phyloP scores from a whole-genome alignment of 2,113 vertebrate genomes.

The Cyrtonyx montezumae region DNA sequence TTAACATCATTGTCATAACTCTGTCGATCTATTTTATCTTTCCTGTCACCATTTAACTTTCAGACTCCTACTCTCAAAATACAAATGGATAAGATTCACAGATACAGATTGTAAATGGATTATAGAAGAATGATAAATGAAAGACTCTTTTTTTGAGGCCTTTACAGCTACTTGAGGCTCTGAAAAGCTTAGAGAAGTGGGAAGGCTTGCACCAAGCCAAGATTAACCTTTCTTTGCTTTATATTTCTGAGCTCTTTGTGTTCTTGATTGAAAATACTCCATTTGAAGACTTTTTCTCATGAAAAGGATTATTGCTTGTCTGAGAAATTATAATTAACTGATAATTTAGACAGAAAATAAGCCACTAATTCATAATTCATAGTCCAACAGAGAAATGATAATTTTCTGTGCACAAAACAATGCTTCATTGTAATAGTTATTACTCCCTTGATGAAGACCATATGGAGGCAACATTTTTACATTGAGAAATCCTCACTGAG shows the following conservation, averaged over 20 bases:
- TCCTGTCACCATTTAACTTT: neutral
- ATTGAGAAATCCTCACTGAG: neutral
- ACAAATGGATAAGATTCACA: neutral
- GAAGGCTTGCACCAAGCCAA: neutral
- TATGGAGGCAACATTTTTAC: neutral
- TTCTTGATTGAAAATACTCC: slow-evolving; percentile 41
- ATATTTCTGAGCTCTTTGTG: neutral
- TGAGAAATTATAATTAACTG: slow-evolving; percentile 49
- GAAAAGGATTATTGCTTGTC: slow-evolving; percentile 14
- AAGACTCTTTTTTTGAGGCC: neutral
- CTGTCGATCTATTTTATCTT: neutral
- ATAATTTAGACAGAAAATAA: slow-evolving; percentile 37
- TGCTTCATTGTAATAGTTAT: neutral
- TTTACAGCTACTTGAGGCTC: neutral
- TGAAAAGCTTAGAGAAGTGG: neutral
- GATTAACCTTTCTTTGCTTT: slow-evolving; percentile 31
- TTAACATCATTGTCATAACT: neutral
- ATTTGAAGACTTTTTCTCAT: slow-evolving; percentile 24
- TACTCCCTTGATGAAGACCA: neutral
- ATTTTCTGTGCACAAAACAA: neutral
- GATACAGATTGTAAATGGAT: neutral
- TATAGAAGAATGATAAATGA: neutral
- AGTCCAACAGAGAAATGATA: neutral
- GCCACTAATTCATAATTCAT: neutral
- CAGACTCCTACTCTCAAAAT: neutral